Base-by-base conservation (phyloP, 2,113 vertebrate genomes). In the Chunga burmeisteri region DNA sequence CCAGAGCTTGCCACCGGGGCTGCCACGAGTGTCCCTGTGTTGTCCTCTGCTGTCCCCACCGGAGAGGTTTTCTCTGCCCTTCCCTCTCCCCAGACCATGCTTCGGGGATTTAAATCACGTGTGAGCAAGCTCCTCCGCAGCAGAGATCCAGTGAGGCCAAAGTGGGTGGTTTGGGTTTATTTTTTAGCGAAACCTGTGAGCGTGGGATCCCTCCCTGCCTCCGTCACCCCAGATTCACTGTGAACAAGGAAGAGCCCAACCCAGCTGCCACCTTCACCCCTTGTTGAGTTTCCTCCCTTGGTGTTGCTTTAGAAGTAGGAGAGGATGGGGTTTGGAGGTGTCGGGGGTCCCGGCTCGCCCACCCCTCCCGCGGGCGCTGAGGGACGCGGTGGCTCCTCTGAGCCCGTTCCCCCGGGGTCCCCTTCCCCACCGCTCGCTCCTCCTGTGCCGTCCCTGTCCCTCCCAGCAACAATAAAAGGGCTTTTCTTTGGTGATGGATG, bases 401-500 rank as follows among this genome's bases (percentile, higher is more conserved):
- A 44, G n/a, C 17, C 85, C 21, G 1, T 34, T 34, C 3, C 59
- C 47, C 14, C 0, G 0, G 38, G 25, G 19, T 47, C n/a, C 50
- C 66, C 47, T 62, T 19, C 16, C 79, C 47, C 12, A 4, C 34
- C 8, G 21, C 40, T 26, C 26, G 2, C 29, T 56, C 10, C 52
- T 25, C 30, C 58, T 1, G 9, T 7, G 27, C 53, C 11, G 1
- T 49, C 71, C 65, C 11, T 0, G 2, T 40, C 80, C 75, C 30
- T 71, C 80, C 90, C 23, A 29, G 79, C 34, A 53, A 66, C 63
- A 93, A 95, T 93, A 94, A 95, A 94, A 93, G 94, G 90, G 86
- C 96, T 94, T 96, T 89, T 91, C 95, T 77, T 94, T 92, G 93
- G 88, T 71, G 83, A 86, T 20, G 68, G 49, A 32, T 30, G 50